phyloP scores from a whole-genome alignment of 1,140 invertebrate species.

The Caenorhabditis remanei region DNA sequence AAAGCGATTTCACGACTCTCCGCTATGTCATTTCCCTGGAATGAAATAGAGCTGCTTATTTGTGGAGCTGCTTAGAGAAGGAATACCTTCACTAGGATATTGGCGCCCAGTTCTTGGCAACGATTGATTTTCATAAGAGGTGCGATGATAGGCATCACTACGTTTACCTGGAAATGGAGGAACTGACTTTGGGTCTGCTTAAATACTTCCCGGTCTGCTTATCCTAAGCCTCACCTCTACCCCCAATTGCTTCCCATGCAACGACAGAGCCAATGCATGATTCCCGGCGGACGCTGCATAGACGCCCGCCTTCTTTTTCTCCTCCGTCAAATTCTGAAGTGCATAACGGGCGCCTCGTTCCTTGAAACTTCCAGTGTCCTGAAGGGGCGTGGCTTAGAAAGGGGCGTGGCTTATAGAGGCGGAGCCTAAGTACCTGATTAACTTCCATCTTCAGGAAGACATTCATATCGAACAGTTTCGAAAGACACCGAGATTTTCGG shows the following conservation, averaged over 20 bases:
- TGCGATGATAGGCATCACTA: slow-evolving; percentile 90
- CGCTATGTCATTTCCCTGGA: slow-evolving; percentile 61
- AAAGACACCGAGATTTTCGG: slow-evolving; percentile 80
- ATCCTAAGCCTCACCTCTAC: slow-evolving; percentile 71
- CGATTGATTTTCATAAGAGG: slow-evolving; percentile 92
- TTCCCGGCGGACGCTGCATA: slow-evolving; percentile 89
- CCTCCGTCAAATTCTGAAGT: slow-evolving; percentile 82
- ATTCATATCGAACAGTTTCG: slow-evolving; percentile 85
- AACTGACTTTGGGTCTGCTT: background rate
- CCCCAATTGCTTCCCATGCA: slow-evolving; percentile 86
- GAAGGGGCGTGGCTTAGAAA: background rate
- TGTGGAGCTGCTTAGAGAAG: background rate
- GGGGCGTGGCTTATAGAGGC: background rate
- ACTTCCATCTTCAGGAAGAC: slow-evolving; percentile 93
- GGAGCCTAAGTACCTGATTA: slow-evolving; percentile 81
- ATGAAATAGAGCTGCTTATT: background rate
- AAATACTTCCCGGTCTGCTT: background rate
- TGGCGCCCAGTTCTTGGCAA: slow-evolving; percentile 86
- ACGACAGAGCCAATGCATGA: slow-evolving; percentile 88
- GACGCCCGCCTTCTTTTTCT: slow-evolving; percentile 55
- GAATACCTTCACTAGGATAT: slow-evolving; percentile 85
- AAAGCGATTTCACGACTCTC: slow-evolving; percentile 58
- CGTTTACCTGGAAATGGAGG: slow-evolving; percentile 84
- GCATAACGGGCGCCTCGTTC: slow-evolving; percentile 90
- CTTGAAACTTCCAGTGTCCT: slow-evolving; percentile 89